Percentiles rank a stretch among this genome's conserved stretches.
These are phyloP conservation scores for Ectemnius lituratus DNA, from an alignment of 2,888 invertebrate genomes.

Conservation along the genomic window DNA sequence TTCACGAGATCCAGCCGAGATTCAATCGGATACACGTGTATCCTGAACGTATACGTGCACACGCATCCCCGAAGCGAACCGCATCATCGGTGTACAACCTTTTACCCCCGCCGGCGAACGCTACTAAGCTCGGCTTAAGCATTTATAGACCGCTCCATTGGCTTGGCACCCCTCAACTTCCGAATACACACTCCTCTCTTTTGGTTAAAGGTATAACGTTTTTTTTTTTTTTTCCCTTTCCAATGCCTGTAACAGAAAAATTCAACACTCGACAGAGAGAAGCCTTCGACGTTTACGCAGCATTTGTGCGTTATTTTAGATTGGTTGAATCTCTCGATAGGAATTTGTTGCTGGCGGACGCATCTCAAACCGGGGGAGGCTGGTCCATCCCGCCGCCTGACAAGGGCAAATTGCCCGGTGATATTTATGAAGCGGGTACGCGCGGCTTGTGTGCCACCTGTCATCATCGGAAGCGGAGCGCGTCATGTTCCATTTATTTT, in stretches of 20 bases:
- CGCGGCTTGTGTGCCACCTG: conserved; percentile 52
- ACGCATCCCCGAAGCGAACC: conserved; percentile 45
- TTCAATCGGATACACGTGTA: conserved; percentile 53
- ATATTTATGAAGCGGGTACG: conserved; percentile 48
- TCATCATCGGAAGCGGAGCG: conserved; percentile 44
- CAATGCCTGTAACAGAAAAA: not conserved
- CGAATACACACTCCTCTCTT: not conserved
- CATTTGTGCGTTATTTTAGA: not conserved
- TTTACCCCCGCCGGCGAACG: conserved; percentile 59
- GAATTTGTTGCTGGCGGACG: not conserved
- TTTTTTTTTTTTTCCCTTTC: not conserved
- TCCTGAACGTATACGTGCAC: conserved; percentile 29
- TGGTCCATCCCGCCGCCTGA: conserved; percentile 28
- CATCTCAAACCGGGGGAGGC: not conserved
- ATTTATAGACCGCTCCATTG: conserved; percentile 64
- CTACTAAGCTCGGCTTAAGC: conserved; percentile 67
- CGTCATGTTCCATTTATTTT: conserved; percentile 59
- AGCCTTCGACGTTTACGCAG: not conserved
- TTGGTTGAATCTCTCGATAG: not conserved
- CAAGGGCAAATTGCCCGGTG: conserved; percentile 57
- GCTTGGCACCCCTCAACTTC: conserved; percentile 40
- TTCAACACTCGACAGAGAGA: not conserved
- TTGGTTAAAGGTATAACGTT: not conserved
- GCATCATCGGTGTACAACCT: conserved; percentile 61
- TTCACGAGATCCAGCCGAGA: conserved; percentile 39